These are phyloP conservation scores for Psylliodes chrysocephalus DNA, from an alignment of 2,888 invertebrate genomes.

Conservation along the genomic window DNA sequence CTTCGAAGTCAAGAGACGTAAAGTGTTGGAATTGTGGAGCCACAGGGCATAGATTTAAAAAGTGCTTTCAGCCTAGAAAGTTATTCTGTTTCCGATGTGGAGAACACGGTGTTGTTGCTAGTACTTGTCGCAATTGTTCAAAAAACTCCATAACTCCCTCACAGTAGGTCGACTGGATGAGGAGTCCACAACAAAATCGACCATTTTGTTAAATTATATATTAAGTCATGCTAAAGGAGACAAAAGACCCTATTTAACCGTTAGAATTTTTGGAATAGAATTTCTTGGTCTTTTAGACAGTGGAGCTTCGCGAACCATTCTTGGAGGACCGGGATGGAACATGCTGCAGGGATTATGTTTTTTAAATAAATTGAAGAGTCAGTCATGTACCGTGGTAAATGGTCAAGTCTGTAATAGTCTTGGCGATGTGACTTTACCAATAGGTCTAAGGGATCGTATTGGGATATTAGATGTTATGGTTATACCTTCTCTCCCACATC, in stretches of 20 bases:
- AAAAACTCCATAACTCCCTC: no score
- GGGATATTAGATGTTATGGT: not conserved
- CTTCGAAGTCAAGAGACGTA: no score
- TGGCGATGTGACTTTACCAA: no score
- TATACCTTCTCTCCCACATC: not conserved
- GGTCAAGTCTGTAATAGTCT: no score
- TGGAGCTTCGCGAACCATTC: not conserved
- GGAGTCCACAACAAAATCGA: no score
- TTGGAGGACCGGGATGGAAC: not conserved
- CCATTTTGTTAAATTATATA: not conserved
- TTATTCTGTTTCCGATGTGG: no score
- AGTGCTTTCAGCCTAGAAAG: not conserved
- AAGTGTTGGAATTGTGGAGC: conserved; percentile 12
- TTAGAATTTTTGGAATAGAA: not conserved
- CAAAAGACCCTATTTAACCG: not conserved
- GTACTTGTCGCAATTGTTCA: no score
- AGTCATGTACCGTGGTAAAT: not conserved
- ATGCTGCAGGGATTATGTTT: not conserved
- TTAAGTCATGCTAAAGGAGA: not conserved
- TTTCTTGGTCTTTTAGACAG: not conserved
- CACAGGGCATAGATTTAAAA: not conserved
- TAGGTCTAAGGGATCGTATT: no score
- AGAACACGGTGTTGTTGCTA: no score
- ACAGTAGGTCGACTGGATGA: no score
- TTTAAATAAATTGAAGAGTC: not conserved